A percentile compares a stretch with the other conserved stretches of the same genome.
Conservation (phyloP, 2,888 invertebrate species). For the Seira sanloemensis region DNA sequence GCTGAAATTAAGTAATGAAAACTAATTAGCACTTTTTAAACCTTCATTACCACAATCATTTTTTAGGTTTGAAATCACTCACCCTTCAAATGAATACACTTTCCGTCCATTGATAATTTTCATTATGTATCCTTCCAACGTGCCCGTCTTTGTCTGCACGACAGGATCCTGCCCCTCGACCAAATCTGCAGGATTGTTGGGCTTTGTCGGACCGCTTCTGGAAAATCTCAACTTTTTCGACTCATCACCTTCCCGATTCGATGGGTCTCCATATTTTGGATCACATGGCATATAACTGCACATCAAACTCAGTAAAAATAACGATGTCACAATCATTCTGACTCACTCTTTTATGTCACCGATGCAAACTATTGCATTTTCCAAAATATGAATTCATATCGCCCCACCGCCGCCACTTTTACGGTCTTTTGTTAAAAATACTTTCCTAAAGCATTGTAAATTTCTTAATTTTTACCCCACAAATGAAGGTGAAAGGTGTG, state of each 20-base stretch:
- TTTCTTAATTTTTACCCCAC: no score
- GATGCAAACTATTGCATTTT: no score
- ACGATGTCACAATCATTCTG: slow-evolving; percentile 41
- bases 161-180: slow-evolving; percentile 11
- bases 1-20: background rate
- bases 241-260: background rate
- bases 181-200: background rate
- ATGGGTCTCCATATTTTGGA: slow-evolving; percentile 39
- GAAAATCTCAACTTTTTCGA: slow-evolving; percentile 25
- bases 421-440: no score
- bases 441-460: no score
- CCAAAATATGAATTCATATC: no score
- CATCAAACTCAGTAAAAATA: slow-evolving; percentile 54
- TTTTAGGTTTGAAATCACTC: background rate
- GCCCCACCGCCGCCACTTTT: no score
- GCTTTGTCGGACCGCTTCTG: slow-evolving; percentile 19
- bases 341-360: no score
- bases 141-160: slow-evolving; percentile 46
- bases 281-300: slow-evolving; percentile 57
- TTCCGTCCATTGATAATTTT: slow-evolving; percentile 40
- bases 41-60: no score
- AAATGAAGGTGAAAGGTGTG: no score
- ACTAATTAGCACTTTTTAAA: no score
- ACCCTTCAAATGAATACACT: slow-evolving; percentile 58
- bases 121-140: slow-evolving; percentile 59